Base-by-base conservation (phyloP, 2,888 invertebrate genomes). In the Bugula neritina region DNA sequence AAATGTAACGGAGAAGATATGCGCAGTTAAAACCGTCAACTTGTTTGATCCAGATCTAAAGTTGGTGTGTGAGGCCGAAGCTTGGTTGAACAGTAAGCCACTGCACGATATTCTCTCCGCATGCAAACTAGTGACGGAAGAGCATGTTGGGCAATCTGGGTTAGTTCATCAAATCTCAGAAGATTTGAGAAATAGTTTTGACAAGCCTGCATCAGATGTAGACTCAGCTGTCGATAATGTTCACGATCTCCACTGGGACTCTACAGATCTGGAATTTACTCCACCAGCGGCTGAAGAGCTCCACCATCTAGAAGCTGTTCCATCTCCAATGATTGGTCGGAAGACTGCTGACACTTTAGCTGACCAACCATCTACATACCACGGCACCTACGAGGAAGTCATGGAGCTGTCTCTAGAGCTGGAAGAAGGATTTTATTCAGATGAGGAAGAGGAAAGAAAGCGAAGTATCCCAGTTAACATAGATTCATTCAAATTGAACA, bases 341-440 rank as follows among this genome's bases (percentile, higher is more conserved):
- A 43, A 43, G 17, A 10, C 43, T 10, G 43, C 5, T 10, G 43
- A 10, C 5, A 17, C 43, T 10, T 5, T 17, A 10, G 43, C 5
- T 5, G 43, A 43, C 5, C 3, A 25, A 13, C 21, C n/a, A 3
- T 13, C 55, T n/a, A 5, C 5, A 17, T 55, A 55, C n/a, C n/a
- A 17, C 3, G 63, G 34, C 2, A 3, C 31, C 13, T 63, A 63
- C 31, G 29, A 63, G 27, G 34, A 63, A 17, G 31, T 63, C 1
- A 63, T 31, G 63, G 63, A 63, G 31, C 2, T 55, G 55, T 17
- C 63, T 63, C n/a, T 63, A 5, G 63, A 63, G 31, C 63, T 34
- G n/a, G 63, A 63, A n/a, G 63, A 63, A n/a, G 29, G 63, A 3
- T 63, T 25, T n/a, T 63, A 63, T 31, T 63, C 34, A 13, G 63